These are phyloP conservation scores for Novumbra hubbsi DNA, from an alignment of 2,797 vertebrate species.

Conservation along the genomic window DNA sequence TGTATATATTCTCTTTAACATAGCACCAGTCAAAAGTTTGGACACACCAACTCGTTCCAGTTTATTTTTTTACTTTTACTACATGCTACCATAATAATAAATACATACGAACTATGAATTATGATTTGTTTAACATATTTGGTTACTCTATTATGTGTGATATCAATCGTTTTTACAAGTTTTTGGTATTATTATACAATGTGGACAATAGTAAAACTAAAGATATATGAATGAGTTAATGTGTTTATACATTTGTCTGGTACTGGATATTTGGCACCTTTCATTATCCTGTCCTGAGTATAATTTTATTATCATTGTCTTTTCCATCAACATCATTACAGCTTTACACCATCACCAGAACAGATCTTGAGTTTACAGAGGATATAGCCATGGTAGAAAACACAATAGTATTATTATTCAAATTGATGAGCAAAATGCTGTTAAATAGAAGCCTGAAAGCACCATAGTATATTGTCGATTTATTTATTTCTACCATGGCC, in stretches of 20 bases:
- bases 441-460: not conserved
- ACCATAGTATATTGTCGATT: not conserved
- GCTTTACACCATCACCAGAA: not conserved
- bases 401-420: not conserved
- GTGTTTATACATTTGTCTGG: no score
- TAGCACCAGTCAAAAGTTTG: no score
- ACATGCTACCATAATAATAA: no score
- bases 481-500: not conserved
- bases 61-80: no score
- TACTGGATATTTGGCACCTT: not conserved
- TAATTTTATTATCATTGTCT: conserved; percentile 25
- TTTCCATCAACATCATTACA: conserved; percentile 33
- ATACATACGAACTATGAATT: not conserved
- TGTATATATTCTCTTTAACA: no score
- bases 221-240: no score
- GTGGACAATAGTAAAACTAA: no score
- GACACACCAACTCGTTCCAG: no score
- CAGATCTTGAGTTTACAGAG: not conserved
- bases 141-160: no score
- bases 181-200: no score
- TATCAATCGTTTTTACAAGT: no score
- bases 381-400: not conserved
- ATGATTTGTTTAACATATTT: no score
- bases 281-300: conserved; percentile 3
- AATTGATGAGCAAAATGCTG: not conserved